Base-by-base conservation (phyloP, 2,113 vertebrate species). In the Cephalopholis sonnerati region DNA sequence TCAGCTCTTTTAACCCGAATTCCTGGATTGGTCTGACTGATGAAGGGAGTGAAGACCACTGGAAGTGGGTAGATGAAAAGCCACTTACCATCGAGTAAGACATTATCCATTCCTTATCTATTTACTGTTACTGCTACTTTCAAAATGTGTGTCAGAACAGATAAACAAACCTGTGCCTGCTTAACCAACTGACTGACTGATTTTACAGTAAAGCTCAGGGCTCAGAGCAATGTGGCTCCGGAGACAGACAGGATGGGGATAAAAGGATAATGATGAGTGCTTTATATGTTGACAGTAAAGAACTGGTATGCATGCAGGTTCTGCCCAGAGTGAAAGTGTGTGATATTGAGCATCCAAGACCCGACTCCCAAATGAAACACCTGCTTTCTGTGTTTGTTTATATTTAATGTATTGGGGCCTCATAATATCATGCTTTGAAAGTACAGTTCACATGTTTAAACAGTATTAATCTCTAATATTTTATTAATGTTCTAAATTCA, bases 1-100 rank as follows among this genome's bases (percentile, higher is more conserved):
- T 69, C 13, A 27, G 25, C 12, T 4, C 6, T 22, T 39, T 41
- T 15, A 0, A 0, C 0, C 1, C 0, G 1, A 0, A 0, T 0
- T 0, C 0, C 55, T 79, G 63, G 82, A 79, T 74, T 57, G 55
- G 57, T 57, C 39, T 84, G 54, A 78, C 29, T 22, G 36, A 79
- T 46, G 0, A 8, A 7, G 2, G 61, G 24, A 3, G 0, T 0
- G 9, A 59, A 57, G 0, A 0, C 0, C 0, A 0, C 0, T 83
- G 67, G 67, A 84, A 46, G 73, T 79, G 63, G 76, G 36, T 84
- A 7, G n/a, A 84, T 68, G 75, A 55, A 67, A 46, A 6, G 0
- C 0, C 0, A 20, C 12, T 0, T 17, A 20, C 0, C 2, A 4
- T 0, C 5, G 4, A 0, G 74, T 78, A 65, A 65, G 74, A 41